A percentile compares a stretch with the other conserved stretches of the same genome.
Conservation (phyloP, 1,140 invertebrate genomes). For the Euura lappo region DNA sequence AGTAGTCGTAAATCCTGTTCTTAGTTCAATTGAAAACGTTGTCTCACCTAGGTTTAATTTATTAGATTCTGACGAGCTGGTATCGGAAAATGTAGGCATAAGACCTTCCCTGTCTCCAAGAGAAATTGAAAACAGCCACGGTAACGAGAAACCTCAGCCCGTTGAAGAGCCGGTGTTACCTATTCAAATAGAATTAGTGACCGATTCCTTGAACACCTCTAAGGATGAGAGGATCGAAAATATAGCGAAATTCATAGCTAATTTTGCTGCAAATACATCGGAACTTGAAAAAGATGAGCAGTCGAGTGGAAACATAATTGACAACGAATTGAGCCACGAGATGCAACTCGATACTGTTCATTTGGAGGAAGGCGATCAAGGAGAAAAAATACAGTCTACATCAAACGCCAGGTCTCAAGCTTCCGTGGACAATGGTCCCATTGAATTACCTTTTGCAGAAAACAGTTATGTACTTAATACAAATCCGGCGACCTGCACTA, state of each 20-base stretch:
- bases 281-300: neutral
- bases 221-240: slow-evolving; percentile 12
- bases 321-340: neutral
- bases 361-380: neutral
- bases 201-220: neutral
- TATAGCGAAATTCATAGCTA: slow-evolving; percentile 1
- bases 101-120: neutral
- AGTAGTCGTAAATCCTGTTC: neutral
- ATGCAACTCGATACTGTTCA: neutral
- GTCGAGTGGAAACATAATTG: neutral
- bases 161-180: neutral
- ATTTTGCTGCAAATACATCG: neutral
- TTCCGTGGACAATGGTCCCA: neutral
- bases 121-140: neutral
- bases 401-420: neutral
- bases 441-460: neutral
- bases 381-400: neutral
- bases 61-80: neutral
- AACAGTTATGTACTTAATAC: neutral
- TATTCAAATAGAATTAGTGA: neutral
- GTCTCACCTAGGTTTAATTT: neutral
- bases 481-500: neutral
- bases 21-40: slow-evolving; percentile 13
- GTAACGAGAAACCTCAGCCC: neutral
- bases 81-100: neutral